Percentiles rank a stretch among this genome's conserved stretches.
Evolutionary conservation across 2,113 vertebrate species (phyloP).

Genomic region (Pyrgilauda ruficollis): DNA sequence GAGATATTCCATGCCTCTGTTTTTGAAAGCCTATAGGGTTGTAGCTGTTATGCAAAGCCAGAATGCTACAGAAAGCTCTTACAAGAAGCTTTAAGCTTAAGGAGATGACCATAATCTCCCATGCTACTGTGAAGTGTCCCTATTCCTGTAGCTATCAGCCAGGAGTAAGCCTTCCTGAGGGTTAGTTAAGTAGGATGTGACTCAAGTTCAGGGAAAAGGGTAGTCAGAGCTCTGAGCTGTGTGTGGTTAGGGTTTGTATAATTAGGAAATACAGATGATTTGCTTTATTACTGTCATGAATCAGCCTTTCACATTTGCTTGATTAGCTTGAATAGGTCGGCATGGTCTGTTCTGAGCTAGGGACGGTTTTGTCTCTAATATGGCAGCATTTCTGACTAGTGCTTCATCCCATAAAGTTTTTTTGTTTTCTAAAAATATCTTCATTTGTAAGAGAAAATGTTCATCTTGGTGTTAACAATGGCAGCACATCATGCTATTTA

Average conservation of each 20-base stretch:
- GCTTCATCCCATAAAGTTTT: background rate
- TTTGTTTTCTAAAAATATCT: conserved; percentile 13
- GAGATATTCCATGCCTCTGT: background rate
- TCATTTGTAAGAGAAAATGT: background rate
- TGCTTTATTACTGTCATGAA: conserved; percentile 2
- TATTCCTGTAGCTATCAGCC: background rate
- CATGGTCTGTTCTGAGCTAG: background rate
- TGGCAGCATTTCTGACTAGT: background rate
- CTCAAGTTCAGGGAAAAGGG: background rate
- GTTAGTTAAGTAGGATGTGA: background rate
- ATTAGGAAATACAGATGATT: background rate
- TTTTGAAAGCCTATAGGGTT: background rate
- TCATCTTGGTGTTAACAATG: background rate
- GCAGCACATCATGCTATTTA: background rate
- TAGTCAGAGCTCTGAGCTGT: background rate
- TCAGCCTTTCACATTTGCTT: conserved; percentile 1
- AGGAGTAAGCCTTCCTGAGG: background rate
- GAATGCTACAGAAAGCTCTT: background rate
- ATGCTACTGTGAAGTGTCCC: background rate
- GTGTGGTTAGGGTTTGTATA: background rate
- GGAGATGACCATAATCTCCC: background rate
- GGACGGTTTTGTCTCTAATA: background rate
- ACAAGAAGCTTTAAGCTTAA: conserved; percentile 16
- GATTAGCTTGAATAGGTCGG: background rate
- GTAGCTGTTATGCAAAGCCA: background rate